A percentile compares a stretch with the other conserved stretches of the same genome.
phyloP scores from a whole-genome alignment of 1,140 invertebrate species.

The Meloidogyne chitwoodi region DNA sequence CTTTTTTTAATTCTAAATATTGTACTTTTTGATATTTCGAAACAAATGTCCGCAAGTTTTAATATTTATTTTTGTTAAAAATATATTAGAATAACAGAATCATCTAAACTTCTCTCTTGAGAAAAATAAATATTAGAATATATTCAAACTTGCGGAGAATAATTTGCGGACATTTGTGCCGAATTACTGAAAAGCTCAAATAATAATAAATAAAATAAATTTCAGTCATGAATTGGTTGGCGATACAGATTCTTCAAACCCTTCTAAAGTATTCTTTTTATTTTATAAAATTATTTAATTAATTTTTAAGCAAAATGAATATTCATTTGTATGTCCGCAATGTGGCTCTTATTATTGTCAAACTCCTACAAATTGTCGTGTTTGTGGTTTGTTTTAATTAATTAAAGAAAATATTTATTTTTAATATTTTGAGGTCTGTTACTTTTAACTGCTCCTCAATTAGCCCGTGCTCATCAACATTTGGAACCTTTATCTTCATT shows the following conservation, averaged over 20 bases:
- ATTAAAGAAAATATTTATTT: background rate
- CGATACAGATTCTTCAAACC: background rate
- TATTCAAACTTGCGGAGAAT: too few species aligned
- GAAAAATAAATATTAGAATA: too few species aligned
- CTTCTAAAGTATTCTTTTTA: background rate
- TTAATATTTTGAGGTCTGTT: background rate
- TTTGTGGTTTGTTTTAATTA: slow-evolving; percentile 24
- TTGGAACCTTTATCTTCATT: slow-evolving; percentile 26
- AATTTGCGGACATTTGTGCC: too few species aligned
- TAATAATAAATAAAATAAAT: background rate
- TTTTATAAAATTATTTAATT: background rate
- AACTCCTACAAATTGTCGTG: slow-evolving; percentile 29
- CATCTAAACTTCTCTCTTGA: too few species aligned
- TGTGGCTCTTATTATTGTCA: slow-evolving; percentile 30
- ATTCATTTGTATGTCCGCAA: slow-evolving; percentile 26
- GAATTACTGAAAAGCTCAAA: too few species aligned
- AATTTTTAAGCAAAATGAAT: background rate
- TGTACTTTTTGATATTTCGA: background rate
- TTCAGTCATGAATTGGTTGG: slow-evolving; percentile 26
- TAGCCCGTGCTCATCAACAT: slow-evolving; percentile 34
- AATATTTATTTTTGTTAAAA: too few species aligned
- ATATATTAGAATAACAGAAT: too few species aligned
- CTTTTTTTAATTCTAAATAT: background rate
- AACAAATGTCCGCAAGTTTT: background rate
- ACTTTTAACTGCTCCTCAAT: slow-evolving; percentile 32